Base-by-base conservation (phyloP, 2,888 invertebrate genomes). In the Tenthredo notha region DNA sequence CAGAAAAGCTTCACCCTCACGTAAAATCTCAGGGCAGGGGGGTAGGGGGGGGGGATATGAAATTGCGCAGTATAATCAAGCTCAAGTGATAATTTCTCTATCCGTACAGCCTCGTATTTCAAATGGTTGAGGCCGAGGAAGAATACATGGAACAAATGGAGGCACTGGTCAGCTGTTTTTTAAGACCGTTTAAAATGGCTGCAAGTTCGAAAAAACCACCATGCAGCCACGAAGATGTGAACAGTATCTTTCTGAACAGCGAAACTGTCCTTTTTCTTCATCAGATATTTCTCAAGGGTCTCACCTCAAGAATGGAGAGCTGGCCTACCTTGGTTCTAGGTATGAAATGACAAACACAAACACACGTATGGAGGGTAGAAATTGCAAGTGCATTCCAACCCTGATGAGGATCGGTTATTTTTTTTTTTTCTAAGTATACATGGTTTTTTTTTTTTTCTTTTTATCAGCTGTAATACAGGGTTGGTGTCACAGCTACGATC, bases 291-390 rank as follows among this genome's bases (percentile, higher is more conserved):
- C 95, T 98, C 91, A 98, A 98, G 93, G 98, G 98, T 50, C 95
- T 98, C 74, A 98, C 97, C 6, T 98, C 98, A 0, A 95, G 98
- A 85, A 96, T 98, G 95, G 98, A 98, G 93, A 97, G 97, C 86
- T 98, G 98, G 98, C 98, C 98, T 70, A 98, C 98, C 7, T 95
- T 98, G 87, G 98, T 98, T 87, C 95, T 98, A 94, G 98, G 98
- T 98, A 94, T 95, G 93, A 0, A 61, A 25, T 7, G 2, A 61
- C 61, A 12, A 10, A 61, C 61, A 18, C 18, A 6, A 18, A n/a
- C n/a, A 54, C n/a, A 54, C 7, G 6, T 18, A 18, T 6, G 50
- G 18, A 18, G 58, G n/a, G 21, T 21, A 21, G 58, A n/a, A 58
- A 25, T 9, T 61, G 10, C 61, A 4, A 61, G 61, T 61, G 61